These are phyloP conservation scores for Aelia acuminata DNA, from an alignment of 2,888 invertebrate species.

Conservation along the genomic window DNA sequence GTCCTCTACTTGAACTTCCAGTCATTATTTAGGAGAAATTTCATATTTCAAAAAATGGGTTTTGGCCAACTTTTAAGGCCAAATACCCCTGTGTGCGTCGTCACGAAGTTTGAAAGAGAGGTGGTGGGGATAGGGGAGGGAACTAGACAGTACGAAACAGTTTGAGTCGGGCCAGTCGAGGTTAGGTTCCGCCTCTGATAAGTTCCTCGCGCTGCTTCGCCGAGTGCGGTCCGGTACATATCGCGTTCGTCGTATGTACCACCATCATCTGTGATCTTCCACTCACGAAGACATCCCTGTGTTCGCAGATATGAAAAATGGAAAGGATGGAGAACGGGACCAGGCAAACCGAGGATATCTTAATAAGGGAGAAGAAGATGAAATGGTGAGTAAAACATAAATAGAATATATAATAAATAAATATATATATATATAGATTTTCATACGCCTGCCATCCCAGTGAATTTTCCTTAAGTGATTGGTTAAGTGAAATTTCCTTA, in stretches of 20 bases:
- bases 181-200: not conserved
- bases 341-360: slow-evolving; percentile 66
- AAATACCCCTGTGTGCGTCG: no score
- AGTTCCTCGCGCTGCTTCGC: not conserved
- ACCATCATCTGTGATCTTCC: not conserved
- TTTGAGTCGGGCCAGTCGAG: slow-evolving; percentile 22
- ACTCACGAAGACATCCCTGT: not conserved
- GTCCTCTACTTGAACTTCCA: no score
- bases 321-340: slow-evolving; percentile 53
- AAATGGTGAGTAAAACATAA: slow-evolving; percentile 71
- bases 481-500: no score
- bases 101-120: not conserved
- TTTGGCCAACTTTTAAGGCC: no score
- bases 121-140: not conserved
- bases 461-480: no score
- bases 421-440: no score
- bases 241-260: not conserved
- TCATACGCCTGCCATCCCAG: no score
- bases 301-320: slow-evolving; percentile 44
- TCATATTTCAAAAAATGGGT: no score
- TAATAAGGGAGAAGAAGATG: slow-evolving; percentile 73
- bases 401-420: no score
- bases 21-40: no score
- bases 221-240: not conserved
- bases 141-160: not conserved